Evolutionary conservation across 1,140 invertebrate species (phyloP).

Genomic region (Lerema accius): DNA sequence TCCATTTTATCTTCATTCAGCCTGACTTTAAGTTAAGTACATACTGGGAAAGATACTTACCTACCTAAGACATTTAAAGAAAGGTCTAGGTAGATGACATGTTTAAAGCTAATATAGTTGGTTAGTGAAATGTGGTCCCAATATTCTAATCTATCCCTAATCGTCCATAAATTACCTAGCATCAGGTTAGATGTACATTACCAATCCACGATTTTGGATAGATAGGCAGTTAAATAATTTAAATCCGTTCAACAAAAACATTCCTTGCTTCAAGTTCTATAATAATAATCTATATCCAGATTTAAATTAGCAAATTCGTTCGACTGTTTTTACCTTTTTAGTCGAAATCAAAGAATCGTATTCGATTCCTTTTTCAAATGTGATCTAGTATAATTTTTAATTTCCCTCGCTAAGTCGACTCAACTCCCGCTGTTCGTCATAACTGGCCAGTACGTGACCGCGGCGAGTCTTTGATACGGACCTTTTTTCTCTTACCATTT

Average conservation of each 20-base stretch:
- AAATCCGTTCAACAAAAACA: neutral
- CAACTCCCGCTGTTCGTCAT: slow-evolving; percentile 72
- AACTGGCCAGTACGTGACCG: slow-evolving; percentile 74
- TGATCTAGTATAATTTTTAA: slow-evolving; percentile 66
- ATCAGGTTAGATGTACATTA: no score
- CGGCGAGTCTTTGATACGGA: slow-evolving; percentile 69
- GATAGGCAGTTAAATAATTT: no score
- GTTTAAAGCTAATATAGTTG: no score
- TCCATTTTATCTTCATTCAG: slow-evolving; percentile 8
- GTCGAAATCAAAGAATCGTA: slow-evolving; percentile 40
- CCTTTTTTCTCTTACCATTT: slow-evolving; percentile 70
- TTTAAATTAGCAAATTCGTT: slow-evolving; percentile 45
- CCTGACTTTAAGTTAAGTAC: no score
- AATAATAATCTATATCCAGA: slow-evolving; percentile 14
- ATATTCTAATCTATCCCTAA: no score
- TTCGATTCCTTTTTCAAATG: slow-evolving; percentile 57
- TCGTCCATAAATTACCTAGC: no score
- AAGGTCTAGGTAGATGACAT: no score
- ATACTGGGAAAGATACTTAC: no score
- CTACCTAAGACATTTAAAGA: no score
- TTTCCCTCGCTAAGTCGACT: slow-evolving; percentile 53
- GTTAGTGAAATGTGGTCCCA: no score
- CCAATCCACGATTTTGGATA: no score
- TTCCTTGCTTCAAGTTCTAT: neutral
- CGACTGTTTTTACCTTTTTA: slow-evolving; percentile 44